phyloP scores from a whole-genome alignment of 2,113 vertebrate species.

The Caranx melampygus region DNA sequence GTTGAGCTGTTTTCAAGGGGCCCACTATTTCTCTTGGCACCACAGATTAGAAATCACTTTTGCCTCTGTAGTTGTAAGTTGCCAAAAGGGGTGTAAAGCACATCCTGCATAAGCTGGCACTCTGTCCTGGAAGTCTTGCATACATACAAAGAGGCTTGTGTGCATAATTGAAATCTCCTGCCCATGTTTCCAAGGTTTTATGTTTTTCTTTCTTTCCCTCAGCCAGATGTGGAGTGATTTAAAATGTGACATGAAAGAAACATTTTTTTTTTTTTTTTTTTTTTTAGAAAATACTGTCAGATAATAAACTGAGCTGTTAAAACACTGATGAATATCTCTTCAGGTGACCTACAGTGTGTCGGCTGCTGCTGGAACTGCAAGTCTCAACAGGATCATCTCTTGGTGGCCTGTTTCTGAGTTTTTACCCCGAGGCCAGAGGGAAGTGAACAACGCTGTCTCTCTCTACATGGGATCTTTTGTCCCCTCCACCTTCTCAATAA shows the following conservation, averaged over 20 bases:
- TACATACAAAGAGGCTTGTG: conserved; percentile 19
- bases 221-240: background rate
- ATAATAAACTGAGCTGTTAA: background rate
- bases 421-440: conserved; percentile 52
- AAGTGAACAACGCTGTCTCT: conserved; percentile 44
- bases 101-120: conserved; percentile 3
- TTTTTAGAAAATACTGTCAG: background rate
- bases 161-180: background rate
- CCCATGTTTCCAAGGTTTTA: background rate
- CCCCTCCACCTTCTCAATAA: conserved; percentile 77
- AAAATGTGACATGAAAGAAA: background rate
- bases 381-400: conserved; percentile 17
- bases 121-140: conserved; percentile 2
- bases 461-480: conserved; percentile 69
- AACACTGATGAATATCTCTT: background rate
- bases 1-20: conserved; percentile 5
- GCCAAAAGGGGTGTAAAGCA: conserved; percentile 30
- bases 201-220: background rate
- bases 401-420: conserved; percentile 27
- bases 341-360: background rate
- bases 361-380: conserved; percentile 21
- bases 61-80: conserved; percentile 11
- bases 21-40: conserved; percentile 14
- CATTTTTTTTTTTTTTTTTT: background rate
- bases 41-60: conserved; percentile 30